Evolutionary conservation across 2,888 invertebrate genomes (phyloP).

Genomic region (Platycheirus rosarum): DNA sequence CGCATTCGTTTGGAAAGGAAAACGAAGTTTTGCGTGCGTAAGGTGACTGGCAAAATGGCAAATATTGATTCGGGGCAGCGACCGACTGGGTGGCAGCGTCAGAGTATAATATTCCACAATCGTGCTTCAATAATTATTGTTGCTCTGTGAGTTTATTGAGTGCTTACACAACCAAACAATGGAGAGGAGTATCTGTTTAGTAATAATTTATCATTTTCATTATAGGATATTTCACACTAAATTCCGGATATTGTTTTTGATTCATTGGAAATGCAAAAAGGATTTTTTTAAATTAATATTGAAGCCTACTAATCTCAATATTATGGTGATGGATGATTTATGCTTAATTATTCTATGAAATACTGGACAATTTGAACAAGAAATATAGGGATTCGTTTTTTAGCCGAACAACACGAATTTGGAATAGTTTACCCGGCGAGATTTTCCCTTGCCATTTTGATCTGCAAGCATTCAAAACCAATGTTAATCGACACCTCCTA

Average conservation of each 20-base stretch:
- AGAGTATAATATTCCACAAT: conserved; percentile 23
- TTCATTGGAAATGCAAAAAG: neutral
- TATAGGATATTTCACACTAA: conserved; percentile 21
- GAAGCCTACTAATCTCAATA: too few relatives aligned
- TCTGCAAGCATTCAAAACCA: too few relatives aligned
- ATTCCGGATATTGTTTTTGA: conserved; percentile 3
- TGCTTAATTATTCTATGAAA: too few relatives aligned
- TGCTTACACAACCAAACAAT: conserved; percentile 22
- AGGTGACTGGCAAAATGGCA: conserved; percentile 45
- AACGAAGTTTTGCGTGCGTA: conserved; percentile 58
- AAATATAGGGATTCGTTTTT: too few relatives aligned
- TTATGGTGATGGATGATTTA: neutral
- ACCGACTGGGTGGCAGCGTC: conserved; percentile 5
- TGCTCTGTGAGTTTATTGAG: neutral
- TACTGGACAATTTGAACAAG: too few relatives aligned
- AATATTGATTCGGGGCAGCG: conserved; percentile 62
- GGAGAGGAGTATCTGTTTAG: neutral
- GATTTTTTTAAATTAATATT: too few relatives aligned
- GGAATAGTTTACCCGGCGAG: too few relatives aligned
- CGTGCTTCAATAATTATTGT: neutral
- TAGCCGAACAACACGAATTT: too few relatives aligned
- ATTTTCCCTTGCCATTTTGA: too few relatives aligned
- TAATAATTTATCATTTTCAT: conserved; percentile 10
- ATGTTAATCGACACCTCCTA: too few relatives aligned
- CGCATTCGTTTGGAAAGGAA: conserved; percentile 12